A percentile compares a stretch with the other conserved stretches of the same genome.
These are phyloP conservation scores for Drosophila virilis DNA, from an alignment of 1,140 invertebrate species.

Conservation along the genomic window DNA sequence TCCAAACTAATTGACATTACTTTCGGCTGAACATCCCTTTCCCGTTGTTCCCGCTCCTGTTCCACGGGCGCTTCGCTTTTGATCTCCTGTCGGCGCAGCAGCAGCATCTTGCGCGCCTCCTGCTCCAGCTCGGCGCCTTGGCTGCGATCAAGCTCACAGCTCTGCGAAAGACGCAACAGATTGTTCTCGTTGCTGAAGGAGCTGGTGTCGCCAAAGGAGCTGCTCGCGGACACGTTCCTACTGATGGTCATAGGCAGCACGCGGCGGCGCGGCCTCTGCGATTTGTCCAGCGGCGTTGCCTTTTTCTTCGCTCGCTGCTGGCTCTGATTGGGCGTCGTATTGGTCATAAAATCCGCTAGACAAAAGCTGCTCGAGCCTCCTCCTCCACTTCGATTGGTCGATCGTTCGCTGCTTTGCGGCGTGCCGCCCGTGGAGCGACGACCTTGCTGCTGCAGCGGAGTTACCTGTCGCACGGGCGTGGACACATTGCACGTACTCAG, in stretches of 20 bases:
- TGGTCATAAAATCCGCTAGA: slow-evolving; percentile 68
- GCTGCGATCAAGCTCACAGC: slow-evolving; percentile 66
- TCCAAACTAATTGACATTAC: slow-evolving; percentile 28
- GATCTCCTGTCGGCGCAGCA: slow-evolving; percentile 64
- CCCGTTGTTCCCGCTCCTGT: slow-evolving; percentile 7
- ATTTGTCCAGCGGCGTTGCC: slow-evolving; percentile 46
- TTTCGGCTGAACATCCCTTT: slow-evolving; percentile 13
- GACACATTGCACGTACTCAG: slow-evolving; percentile 19
- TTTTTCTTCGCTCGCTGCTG: slow-evolving; percentile 66
- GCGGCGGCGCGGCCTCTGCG: slow-evolving; percentile 69
- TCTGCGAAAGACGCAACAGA: slow-evolving; percentile 64
- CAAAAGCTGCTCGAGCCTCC: slow-evolving; percentile 55
- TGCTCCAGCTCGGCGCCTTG: slow-evolving; percentile 61
- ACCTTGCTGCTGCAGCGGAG: slow-evolving; percentile 25
- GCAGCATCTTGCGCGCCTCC: slow-evolving; percentile 67
- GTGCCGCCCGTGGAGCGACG: slow-evolving; percentile 49
- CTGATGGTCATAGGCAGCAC: slow-evolving; percentile 78
- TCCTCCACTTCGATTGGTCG: slow-evolving; percentile 36
- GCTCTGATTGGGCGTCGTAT: slow-evolving; percentile 53
- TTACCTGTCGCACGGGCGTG: slow-evolving; percentile 26
- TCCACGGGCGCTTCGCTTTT: slow-evolving; percentile 53
- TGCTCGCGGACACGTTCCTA: slow-evolving; percentile 50
- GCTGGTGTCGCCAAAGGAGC: slow-evolving; percentile 69
- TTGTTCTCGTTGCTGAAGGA: slow-evolving; percentile 83
- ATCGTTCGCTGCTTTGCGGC: slow-evolving; percentile 47